Base-by-base conservation (phyloP, 2,797 vertebrate genomes). In the Cyclura pinguis region DNA sequence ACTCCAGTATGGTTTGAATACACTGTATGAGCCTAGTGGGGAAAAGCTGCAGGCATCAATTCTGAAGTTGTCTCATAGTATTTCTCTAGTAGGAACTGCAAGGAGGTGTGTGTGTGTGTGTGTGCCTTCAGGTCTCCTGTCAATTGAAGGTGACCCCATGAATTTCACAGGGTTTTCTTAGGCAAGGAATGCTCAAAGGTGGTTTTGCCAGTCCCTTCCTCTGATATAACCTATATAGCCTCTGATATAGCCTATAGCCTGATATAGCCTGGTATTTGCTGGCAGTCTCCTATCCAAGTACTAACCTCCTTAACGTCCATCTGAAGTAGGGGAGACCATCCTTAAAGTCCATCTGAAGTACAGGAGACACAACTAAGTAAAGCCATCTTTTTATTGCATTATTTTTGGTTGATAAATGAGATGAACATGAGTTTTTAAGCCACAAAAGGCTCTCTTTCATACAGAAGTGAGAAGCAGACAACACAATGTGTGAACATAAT, bases 361-460 rank as follows among this genome's bases (percentile, higher is more conserved):
- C 8, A 80, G 84, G 24, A 72, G 35, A 57, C 73, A 84, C 59
- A 72, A 3, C 27, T 59, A 86, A 55, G 32, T 73, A 84, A 69
- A n/a, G 29, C 38, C 29, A 84, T 47, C 77, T 27, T 91, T 90
- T 88, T 88, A 91, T 78, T 91, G 59, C 62, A 88, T 84, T 64
- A 76, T 38, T 81, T 80, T 81, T 16, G 50, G 35, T 18, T 77
- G 42, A 87, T 59, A 87, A n/a, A 90, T 20, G 59, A 47, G 35
- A 87, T 18, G 52, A 84, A 57, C 47, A 27, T 35, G 8, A 59
- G 62, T 29, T n/a, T 84, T 77, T 42, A 59, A 90, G 78, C 24
- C 42, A 82, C 67, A 88, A 52, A 38, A 38, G 22, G 73, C 20
- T 59, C 38, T 82, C 24, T 4, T 77, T 78, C 7, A 72, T 42